phyloP scores from a whole-genome alignment of 2,888 invertebrate genomes.

The Theristus sp. region DNA sequence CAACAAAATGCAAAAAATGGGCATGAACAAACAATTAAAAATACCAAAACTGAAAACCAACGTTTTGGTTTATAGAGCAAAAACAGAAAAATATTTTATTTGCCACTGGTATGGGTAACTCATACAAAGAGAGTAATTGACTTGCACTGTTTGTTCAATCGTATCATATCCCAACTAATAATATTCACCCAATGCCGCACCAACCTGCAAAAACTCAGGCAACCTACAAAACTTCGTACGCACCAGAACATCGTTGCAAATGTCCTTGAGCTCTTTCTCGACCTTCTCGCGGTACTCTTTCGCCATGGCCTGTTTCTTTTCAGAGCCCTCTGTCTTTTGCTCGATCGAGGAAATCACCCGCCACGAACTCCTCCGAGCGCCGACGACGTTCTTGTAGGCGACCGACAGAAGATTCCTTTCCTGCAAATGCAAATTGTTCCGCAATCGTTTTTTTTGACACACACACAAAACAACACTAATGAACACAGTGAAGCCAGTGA shows the following conservation, averaged over 20 bases:
- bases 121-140: neutral
- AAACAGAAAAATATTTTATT: too few species aligned
- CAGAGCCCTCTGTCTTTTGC: slow-evolving; percentile 43
- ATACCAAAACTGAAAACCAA: too few species aligned
- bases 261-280: slow-evolving; percentile 94
- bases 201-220: neutral
- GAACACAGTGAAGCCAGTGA: too few species aligned
- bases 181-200: too few species aligned
- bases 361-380: slow-evolving; percentile 29
- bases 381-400: slow-evolving; percentile 31
- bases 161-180: too few species aligned
- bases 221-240: neutral
- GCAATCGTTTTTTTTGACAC: too few species aligned
- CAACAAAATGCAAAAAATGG: too few species aligned
- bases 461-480: too few species aligned
- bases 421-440: neutral
- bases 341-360: slow-evolving; percentile 30
- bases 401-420: slow-evolving; percentile 30
- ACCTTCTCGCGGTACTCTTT: slow-evolving; percentile 99
- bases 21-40: too few species aligned
- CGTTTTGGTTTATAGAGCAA: too few species aligned
- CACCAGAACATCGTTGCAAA: slow-evolving; percentile 83
- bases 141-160: neutral
- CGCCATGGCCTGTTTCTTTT: slow-evolving; percentile 98
- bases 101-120: too few species aligned